Evolutionary conservation across 2,888 invertebrate genomes (phyloP).

Genomic region (Acanthoscelides obtectus): DNA sequence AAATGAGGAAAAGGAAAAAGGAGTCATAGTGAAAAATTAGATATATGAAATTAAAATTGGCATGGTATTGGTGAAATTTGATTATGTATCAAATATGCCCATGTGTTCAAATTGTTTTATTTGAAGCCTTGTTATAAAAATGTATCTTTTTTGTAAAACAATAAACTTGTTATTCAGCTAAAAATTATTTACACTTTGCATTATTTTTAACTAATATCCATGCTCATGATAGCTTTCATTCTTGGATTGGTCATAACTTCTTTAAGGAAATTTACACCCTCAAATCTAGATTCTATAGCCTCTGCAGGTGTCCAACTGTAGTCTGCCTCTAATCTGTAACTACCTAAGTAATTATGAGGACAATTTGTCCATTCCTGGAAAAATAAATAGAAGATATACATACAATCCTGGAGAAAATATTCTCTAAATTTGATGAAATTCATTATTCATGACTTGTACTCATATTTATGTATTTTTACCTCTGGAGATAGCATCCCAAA

Average conservation of each 20-base stretch:
- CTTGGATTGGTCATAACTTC: constrained; percentile 7
- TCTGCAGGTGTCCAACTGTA: constrained; percentile 64
- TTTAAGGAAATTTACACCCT: constrained; percentile 29
- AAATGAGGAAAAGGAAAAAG: constrained; percentile 17
- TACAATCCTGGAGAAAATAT: too few relatives aligned
- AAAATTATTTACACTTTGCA: neutral
- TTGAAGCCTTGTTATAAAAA: constrained; percentile 20
- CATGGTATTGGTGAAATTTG: constrained; percentile 21
- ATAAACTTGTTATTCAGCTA: constrained; percentile 28
- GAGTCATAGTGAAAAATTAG: constrained; percentile 22
- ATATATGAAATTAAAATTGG: constrained; percentile 11
- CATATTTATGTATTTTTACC: constrained; percentile 43
- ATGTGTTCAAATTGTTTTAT: constrained; percentile 28
- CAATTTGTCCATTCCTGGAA: constrained; percentile 64
- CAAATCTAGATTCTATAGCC: constrained; percentile 38
- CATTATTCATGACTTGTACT: neutral
- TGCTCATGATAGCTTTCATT: constrained; percentile 9
- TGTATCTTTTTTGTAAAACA: constrained; percentile 28
- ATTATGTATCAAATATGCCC: constrained; percentile 24
- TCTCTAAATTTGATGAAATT: neutral
- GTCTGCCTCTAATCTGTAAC: constrained; percentile 65
- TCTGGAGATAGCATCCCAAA: constrained; percentile 71
- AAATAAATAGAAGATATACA: too few relatives aligned
- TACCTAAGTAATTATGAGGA: constrained; percentile 60
- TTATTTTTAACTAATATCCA: neutral